Conservation (phyloP, 2,797 vertebrate species). For the Anas capensis region DNA sequence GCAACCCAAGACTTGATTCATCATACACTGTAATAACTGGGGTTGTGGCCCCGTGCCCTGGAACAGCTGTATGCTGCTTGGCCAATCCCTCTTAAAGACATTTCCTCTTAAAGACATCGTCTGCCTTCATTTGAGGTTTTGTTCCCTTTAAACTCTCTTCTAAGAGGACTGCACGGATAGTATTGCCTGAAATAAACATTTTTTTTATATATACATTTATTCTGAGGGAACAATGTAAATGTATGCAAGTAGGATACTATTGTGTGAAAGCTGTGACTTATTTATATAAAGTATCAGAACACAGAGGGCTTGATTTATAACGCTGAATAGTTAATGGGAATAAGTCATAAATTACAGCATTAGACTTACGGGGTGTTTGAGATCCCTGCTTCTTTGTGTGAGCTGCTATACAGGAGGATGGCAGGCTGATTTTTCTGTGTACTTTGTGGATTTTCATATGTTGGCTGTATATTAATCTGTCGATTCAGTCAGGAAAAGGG, state of each 20-base stretch:
- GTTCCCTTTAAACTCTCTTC: neutral
- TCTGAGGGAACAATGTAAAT: constrained; percentile 23
- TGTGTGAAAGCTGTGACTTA: constrained; percentile 67
- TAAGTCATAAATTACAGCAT: constrained; percentile 52
- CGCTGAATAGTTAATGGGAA: constrained; percentile 71
- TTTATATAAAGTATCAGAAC: constrained; percentile 67
- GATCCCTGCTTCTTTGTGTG: constrained; percentile 1
- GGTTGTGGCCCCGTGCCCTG: neutral
- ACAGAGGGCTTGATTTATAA: constrained; percentile 82
- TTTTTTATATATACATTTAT: constrained; percentile 21
- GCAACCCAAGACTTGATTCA: neutral
- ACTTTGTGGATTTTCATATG: neutral
- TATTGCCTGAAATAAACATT: neutral
- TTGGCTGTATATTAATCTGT: neutral
- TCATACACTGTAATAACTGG: fast-evolving
- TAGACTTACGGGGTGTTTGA: neutral
- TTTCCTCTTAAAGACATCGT: neutral
- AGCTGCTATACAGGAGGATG: neutral
- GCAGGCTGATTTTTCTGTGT: neutral
- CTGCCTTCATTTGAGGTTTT: neutral
- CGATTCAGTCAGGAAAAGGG: neutral
- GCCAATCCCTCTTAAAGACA: neutral
- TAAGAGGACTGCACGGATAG: neutral
- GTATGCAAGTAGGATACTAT: constrained; percentile 31
- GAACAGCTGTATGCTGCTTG: neutral